phyloP scores from a whole-genome alignment of 2,113 vertebrate species.

The Salvator merianae region DNA sequence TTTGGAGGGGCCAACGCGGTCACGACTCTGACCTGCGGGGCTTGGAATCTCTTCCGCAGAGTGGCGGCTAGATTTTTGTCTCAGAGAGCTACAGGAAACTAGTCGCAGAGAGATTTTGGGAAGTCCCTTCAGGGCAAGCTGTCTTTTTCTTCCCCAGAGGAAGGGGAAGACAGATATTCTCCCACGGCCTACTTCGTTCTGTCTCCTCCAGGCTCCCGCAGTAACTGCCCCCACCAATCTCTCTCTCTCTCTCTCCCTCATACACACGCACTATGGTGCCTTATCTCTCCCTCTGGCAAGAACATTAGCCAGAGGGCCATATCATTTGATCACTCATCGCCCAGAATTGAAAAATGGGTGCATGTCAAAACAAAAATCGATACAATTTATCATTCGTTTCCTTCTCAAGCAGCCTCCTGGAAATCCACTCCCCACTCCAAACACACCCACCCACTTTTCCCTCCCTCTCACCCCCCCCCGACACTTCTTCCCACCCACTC shows the following conservation, averaged over 20 bases:
- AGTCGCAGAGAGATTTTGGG: neutral
- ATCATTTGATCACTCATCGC: slow-evolving; percentile 67
- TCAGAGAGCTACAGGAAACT: neutral
- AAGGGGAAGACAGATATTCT: neutral
- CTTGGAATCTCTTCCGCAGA: neutral
- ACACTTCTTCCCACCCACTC: neutral
- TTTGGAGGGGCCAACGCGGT: neutral
- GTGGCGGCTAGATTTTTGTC: neutral
- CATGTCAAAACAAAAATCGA: slow-evolving; percentile 73
- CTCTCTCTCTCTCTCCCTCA: neutral
- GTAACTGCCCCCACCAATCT: neutral
- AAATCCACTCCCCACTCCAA: neutral
- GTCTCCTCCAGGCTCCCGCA: neutral
- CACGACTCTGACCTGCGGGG: neutral
- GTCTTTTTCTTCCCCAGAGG: neutral
- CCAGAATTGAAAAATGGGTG: slow-evolving; percentile 75
- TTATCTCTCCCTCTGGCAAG: slow-evolving; percentile 29
- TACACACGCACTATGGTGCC: neutral
- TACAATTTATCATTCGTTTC: slow-evolving; percentile 50
- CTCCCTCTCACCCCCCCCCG: neutral
- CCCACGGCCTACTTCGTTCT: neutral
- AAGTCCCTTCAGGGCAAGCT: neutral
- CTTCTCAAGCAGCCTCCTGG: slow-evolving; percentile 44
- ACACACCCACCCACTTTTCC: neutral
- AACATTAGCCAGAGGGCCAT: slow-evolving; percentile 50